Base-by-base conservation (phyloP, 2,888 invertebrate species). In the Lepas anatifera region DNA sequence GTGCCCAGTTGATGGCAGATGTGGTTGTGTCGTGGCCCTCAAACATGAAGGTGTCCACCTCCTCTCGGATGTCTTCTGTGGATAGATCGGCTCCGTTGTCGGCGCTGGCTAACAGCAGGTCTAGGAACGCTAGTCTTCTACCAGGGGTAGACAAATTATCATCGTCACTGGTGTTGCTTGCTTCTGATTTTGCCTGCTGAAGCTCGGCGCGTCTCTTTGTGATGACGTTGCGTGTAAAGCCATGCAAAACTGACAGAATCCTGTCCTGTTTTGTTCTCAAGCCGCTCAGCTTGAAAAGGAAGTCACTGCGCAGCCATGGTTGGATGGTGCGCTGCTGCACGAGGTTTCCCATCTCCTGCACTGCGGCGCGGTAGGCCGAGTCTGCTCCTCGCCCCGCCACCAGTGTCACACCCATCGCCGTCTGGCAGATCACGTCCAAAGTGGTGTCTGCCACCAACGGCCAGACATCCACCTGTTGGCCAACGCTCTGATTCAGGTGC, bases 1-100 rank as follows among this genome's bases (percentile, higher is more conserved):
- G 82, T 72, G 90, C 88, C 84, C 94, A 95, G 78, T 90, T 91
- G 74, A 92, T 89, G 1, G 89, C 93, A 41, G 94, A 90, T 16
- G 90, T 88, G 0, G 90, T 90, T 11, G 90, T 91, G 77, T 90
- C 90, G 78, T 90, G 90, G 3, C 90, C 90, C 86, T 95, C 89
- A 16, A 76, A 71, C 91, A 92, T 92, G 67, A 74, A 74, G 0
- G 74, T 74, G 63, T 74, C 74, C 32, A 52, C 52, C 52, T 74
- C 74, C 69, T 74, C 74, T 11, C 80, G 77, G 68, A 84, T 80
- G 71, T 82, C 82, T 8, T 78, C 75, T 70, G 77, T 74, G 3
- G 78, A 77, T 63, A 83, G 74, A 37, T 76, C 72, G 18, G 89
- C 88, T 75, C 87, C 89, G 83, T 86, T 77, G 3, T 81, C 76